phyloP scores from a whole-genome alignment of 2,888 invertebrate species.

The Sarcophaga carnaria region DNA sequence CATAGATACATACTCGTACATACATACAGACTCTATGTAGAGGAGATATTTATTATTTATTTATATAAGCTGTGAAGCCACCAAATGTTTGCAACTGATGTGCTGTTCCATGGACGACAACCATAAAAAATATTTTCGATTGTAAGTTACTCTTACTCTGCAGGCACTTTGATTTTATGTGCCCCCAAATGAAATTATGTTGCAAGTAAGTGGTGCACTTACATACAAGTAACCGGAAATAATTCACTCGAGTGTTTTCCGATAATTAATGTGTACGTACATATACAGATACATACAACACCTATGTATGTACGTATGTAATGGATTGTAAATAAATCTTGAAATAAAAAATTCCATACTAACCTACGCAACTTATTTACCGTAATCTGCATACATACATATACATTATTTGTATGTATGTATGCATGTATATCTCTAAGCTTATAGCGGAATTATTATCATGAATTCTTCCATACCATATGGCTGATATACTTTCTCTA shows the following conservation, averaged over 20 bases:
- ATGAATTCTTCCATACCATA: not conserved
- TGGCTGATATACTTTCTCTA: not conserved
- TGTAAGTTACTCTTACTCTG: not conserved
- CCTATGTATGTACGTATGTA: conserved; percentile 10
- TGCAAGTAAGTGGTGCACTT: conserved; percentile 38
- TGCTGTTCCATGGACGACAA: not conserved
- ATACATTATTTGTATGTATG: not conserved
- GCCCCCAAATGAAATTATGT: conserved; percentile 45
- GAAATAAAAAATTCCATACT: conserved; percentile 20
- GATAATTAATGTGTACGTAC: conserved; percentile 58
- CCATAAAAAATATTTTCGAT: no score
- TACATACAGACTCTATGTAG: not conserved
- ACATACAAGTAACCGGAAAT: conserved; percentile 62
- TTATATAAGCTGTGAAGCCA: conserved; percentile 29
- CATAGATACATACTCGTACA: not conserved
- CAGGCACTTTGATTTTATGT: not conserved
- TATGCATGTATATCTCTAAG: not conserved
- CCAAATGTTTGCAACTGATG: conserved; percentile 53
- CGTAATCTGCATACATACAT: conserved; percentile 10
- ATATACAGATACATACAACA: not conserved
- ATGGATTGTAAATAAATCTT: conserved; percentile 8
- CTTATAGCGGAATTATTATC: not conserved
- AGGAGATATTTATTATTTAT: conserved; percentile 15
- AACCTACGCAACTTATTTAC: not conserved
- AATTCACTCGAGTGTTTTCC: conserved; percentile 66